phyloP scores from a whole-genome alignment of 2,113 vertebrate species.

The Oncorhynchus clarkii region DNA sequence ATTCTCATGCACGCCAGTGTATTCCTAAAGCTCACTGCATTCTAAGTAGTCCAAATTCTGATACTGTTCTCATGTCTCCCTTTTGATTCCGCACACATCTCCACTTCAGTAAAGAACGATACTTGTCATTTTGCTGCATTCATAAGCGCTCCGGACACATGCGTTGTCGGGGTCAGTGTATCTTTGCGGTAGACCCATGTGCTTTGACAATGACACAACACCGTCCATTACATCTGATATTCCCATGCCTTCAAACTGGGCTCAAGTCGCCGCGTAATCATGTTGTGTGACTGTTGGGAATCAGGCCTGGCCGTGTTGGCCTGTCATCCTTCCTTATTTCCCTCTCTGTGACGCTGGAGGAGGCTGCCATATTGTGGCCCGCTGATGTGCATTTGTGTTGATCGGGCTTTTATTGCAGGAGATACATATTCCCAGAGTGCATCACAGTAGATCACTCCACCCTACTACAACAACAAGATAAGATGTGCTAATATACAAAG shows the following conservation, averaged over 20 bases:
- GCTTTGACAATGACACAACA: not conserved
- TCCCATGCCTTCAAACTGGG: not conserved
- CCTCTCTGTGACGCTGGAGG: slow-evolving; percentile 34
- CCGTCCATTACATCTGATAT: not conserved
- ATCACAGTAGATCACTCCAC: not conserved
- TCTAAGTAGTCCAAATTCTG: too few species aligned
- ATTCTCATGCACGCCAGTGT: too few species aligned
- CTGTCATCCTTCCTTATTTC: slow-evolving; percentile 45
- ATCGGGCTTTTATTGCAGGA: slow-evolving; percentile 29
- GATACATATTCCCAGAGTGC: slow-evolving; percentile 6
- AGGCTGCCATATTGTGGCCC: slow-evolving; percentile 15
- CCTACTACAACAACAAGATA: too few species aligned
- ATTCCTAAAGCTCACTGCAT: too few species aligned
- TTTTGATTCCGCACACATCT: not conserved
- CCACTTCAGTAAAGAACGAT: too few species aligned
- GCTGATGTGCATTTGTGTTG: slow-evolving; percentile 35
- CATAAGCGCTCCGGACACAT: not conserved
- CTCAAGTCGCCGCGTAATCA: slow-evolving; percentile 14
- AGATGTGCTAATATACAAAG: too few species aligned
- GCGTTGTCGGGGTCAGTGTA: not conserved
- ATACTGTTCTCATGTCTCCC: slow-evolving; percentile 1
- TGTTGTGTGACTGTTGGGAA: slow-evolving; percentile 21
- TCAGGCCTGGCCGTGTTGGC: slow-evolving; percentile 16
- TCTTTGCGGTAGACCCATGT: not conserved
- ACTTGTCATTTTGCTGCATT: not conserved